Evolutionary conservation across 2,888 invertebrate genomes (phyloP), one percentile per base, ranked within the genome.

Genomic region (Odontocerum albicorne): DNA sequence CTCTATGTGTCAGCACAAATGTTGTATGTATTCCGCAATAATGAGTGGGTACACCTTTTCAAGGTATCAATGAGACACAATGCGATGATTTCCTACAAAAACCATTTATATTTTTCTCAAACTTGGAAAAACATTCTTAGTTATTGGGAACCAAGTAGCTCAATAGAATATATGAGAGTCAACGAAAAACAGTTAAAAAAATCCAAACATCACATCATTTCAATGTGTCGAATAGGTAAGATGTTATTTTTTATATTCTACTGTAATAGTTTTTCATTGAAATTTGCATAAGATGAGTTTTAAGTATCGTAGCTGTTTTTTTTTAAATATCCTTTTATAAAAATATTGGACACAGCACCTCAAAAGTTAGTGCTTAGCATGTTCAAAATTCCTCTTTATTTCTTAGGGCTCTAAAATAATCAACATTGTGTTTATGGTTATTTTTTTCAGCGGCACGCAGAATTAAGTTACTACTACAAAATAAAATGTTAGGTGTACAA

Each of bases 1-100:
- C 35, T 61, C 13, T 61, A 53, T 19, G 58, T 61, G 7, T 50
- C 54, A 1, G 53, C 52, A 3, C 53, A 55, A n/a, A 45, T 52
- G 47, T 33, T 61, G 32, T 55, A 61, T 15, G 56, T 61, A 6
- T 58, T 49, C 10, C 46, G 51, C 10, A 20, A 53, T 12, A 46
- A 58, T 31, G 13, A 22, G 10, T 61, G 61, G 61, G 36, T 52
- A 3, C 17, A 31, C 7, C 32, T 61, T 8, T 52, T 44, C 10
- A 38, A 53, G 17, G 27, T 49, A 4, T 40, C 39, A 16, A 22
- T 33, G 27, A 49, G 57, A 19, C 42, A 52, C 33, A 52, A 52
- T 38, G 32, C 49, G 6, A 55, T 55, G n/a, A 19, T 57, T 4
- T 57, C 55, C 1, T 49, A 49, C 15, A 40, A 52, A 15, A 33